Conservation (phyloP, 1,140 invertebrate genomes). For the Cyclina sinensis region DNA sequence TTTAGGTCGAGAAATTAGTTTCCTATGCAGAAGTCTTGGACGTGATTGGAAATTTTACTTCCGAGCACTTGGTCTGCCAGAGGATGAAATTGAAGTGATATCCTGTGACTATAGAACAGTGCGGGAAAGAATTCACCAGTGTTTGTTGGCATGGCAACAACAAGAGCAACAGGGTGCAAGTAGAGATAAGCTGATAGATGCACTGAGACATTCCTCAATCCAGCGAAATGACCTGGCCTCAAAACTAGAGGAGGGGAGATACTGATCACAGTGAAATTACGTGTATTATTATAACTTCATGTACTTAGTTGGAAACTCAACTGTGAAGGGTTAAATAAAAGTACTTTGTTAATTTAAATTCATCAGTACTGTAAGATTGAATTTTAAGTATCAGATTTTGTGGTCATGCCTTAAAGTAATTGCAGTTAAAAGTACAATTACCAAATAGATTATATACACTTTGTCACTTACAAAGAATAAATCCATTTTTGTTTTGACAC, state of each 20-base stretch:
- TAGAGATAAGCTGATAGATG: conserved; percentile 65
- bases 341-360: too few species aligned
- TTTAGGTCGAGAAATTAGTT: conserved; percentile 73
- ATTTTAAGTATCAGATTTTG: too few species aligned
- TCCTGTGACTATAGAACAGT: conserved; percentile 72
- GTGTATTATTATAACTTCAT: too few species aligned
- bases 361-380: too few species aligned
- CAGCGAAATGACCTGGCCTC: conserved; percentile 72
- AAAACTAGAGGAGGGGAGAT: conserved; percentile 51
- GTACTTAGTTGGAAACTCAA: too few species aligned
- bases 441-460: too few species aligned
- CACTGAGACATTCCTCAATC: conserved; percentile 69
- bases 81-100: conserved; percentile 73
- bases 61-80: conserved; percentile 72
- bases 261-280: not conserved
- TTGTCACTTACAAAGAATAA: too few species aligned
- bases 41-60: conserved; percentile 78
- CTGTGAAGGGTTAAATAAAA: too few species aligned
- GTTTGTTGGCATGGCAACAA: conserved; percentile 71
- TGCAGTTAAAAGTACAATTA: too few species aligned
- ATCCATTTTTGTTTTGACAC: too few species aligned
- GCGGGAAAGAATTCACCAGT: conserved; percentile 76
- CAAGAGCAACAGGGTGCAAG: conserved; percentile 65
- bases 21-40: conserved; percentile 74
- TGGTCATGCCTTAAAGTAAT: too few species aligned